These are phyloP conservation scores for Andrena chrysosceles DNA, from an alignment of 2,888 invertebrate genomes.

Conservation along the genomic window DNA sequence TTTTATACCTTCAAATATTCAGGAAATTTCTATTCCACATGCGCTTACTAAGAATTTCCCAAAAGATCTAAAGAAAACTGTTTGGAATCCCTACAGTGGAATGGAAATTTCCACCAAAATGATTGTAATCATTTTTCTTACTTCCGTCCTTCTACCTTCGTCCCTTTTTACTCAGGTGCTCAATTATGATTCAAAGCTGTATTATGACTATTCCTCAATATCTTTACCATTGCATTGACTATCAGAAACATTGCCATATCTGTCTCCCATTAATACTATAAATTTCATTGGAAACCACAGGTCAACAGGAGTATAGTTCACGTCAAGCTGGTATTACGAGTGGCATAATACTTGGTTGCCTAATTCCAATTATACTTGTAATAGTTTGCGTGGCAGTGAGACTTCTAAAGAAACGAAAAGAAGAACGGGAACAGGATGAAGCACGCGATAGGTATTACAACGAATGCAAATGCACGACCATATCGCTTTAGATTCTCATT, in stretches of 20 bases:
- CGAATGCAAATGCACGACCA: constrained; percentile 9
- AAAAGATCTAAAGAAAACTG: constrained; percentile 9
- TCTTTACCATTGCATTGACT: neutral
- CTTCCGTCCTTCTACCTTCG: neutral
- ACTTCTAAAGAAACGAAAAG: constrained; percentile 86
- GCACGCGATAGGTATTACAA: constrained; percentile 80
- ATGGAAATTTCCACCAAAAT: constrained; percentile 84
- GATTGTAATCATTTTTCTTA: constrained; percentile 56
- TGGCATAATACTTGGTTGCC: constrained; percentile 91
- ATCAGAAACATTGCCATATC: constrained; percentile 11
- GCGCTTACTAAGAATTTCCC: constrained; percentile 47
- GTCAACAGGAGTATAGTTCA: constrained; percentile 92
- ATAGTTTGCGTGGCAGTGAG: constrained; percentile 89
- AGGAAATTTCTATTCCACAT: constrained; percentile 85
- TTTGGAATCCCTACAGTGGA: constrained; percentile 78
- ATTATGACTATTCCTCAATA: neutral
- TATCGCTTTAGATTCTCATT: neutral
- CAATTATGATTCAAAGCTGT: neutral
- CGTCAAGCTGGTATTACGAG: constrained; percentile 91
- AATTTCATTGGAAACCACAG: constrained; percentile 84
- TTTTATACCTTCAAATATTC: constrained; percentile 56
- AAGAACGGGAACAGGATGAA: constrained; percentile 86
- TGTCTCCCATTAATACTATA: constrained; percentile 23
- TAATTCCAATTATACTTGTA: constrained; percentile 91
- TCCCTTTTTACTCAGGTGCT: neutral